Evolutionary conservation across 53 echinoderm and acorn worm species (phyloP).

Genomic region (Holothuria scabra): DNA sequence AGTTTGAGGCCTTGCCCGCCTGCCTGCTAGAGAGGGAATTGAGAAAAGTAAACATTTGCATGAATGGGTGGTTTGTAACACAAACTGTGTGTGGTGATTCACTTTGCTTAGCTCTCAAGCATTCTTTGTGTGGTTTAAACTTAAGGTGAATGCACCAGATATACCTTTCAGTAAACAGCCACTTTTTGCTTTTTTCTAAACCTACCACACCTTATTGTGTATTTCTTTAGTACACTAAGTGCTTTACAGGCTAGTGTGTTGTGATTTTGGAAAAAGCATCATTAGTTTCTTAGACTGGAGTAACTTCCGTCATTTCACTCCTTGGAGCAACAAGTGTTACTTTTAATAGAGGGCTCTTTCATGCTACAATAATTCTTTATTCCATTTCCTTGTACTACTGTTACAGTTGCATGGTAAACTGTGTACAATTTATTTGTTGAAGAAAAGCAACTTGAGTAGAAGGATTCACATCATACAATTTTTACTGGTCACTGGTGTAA

Average conservation of each 20-base stretch:
- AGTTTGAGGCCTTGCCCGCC: slow-evolving; percentile 18
- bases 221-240: slow-evolving; percentile 17
- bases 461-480: too few relatives aligned
- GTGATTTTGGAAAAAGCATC: background rate
- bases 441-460: too few relatives aligned
- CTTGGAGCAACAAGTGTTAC: too few relatives aligned
- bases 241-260: background rate
- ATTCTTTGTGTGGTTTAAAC: slow-evolving; percentile 39
- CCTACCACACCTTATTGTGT: slow-evolving; percentile 31
- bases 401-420: too few relatives aligned
- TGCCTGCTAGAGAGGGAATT: background rate
- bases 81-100: slow-evolving; percentile 44
- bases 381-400: too few relatives aligned
- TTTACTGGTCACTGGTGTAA: too few relatives aligned
- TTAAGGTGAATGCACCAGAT: slow-evolving; percentile 25
- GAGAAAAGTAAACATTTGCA: slow-evolving; percentile 33
- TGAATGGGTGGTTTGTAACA: slow-evolving; percentile 43
- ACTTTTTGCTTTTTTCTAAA: slow-evolving; percentile 8
- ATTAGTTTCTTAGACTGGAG: too few relatives aligned
- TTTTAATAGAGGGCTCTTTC: too few relatives aligned
- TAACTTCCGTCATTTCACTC: too few relatives aligned
- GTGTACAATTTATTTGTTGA: too few relatives aligned
- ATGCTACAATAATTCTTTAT: too few relatives aligned
- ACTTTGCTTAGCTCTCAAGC: slow-evolving; percentile 21
- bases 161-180: slow-evolving; percentile 30